Conservation (phyloP, 1,140 invertebrate species). For the Camponotus pennsylvanicus region DNA sequence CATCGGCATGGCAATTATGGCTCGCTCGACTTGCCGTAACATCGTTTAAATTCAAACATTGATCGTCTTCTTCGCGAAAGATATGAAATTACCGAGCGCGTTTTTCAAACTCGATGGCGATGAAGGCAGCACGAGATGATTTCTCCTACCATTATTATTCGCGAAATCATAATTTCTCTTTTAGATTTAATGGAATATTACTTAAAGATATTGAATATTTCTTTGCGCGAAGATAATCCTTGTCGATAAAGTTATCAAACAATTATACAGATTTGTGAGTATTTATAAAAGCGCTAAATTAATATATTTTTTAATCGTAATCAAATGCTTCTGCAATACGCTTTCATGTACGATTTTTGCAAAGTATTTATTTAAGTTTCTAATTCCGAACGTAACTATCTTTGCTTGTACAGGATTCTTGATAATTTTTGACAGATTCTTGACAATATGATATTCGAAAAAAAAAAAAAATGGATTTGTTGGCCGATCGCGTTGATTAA, state of each 20-base stretch:
- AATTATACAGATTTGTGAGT: background rate
- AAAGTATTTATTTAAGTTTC: background rate
- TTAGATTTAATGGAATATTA: constrained; percentile 47
- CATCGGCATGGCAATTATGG: constrained; percentile 39
- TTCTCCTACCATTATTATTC: constrained; percentile 45
- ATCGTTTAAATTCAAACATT: constrained; percentile 56
- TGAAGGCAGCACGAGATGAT: background rate
- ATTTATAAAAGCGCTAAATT: background rate
- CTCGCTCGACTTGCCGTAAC: constrained; percentile 27
- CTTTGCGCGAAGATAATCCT: background rate
- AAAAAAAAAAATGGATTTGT: background rate
- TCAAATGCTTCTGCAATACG: background rate
- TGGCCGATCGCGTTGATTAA: background rate
- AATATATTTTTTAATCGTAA: background rate
- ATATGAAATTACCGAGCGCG: constrained; percentile 28
- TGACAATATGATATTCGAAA: background rate
- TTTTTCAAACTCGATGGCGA: background rate
- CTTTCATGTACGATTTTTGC: background rate
- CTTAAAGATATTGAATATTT: background rate
- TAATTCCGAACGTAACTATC: background rate
- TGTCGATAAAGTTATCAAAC: background rate
- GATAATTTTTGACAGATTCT: background rate
- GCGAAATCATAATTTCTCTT: constrained; percentile 35
- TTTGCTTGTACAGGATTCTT: background rate
- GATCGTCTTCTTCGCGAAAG: constrained; percentile 32